Conservation (phyloP, 1,140 invertebrate genomes). For the Monochamus saltuarius region DNA sequence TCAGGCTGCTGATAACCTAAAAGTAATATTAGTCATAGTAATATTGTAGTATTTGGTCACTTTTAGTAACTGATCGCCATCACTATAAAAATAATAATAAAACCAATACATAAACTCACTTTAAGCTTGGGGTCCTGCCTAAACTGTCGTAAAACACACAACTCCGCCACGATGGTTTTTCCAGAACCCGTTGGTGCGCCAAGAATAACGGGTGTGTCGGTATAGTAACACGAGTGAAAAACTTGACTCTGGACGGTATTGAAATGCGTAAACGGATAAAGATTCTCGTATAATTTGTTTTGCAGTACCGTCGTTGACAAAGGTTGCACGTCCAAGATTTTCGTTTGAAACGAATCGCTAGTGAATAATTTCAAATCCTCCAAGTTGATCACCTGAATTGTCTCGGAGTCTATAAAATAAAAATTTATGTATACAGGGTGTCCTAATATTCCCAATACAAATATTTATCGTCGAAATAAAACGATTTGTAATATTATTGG, state of each 20-base stretch:
- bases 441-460: background rate
- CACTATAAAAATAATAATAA: too few relatives aligned
- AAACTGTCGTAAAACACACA: slow-evolving; percentile 95
- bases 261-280: slow-evolving; percentile 95
- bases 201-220: slow-evolving; percentile 90
- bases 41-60: too few relatives aligned
- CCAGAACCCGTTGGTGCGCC: slow-evolving; percentile 98
- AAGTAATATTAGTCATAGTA: too few relatives aligned
- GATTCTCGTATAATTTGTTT: slow-evolving; percentile 71
- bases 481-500: background rate
- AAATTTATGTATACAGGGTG: background rate
- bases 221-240: slow-evolving; percentile 95
- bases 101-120: too few relatives aligned
- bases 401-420: slow-evolving; percentile 41
- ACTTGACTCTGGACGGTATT: slow-evolving; percentile 99
- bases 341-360: slow-evolving; percentile 90
- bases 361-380: slow-evolving; percentile 90
- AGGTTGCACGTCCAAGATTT: slow-evolving; percentile 88
- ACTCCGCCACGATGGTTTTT: slow-evolving; percentile 97
- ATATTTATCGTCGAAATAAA: too few relatives aligned
- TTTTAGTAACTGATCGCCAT: too few relatives aligned
- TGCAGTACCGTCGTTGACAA: slow-evolving; percentile 78
- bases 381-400: slow-evolving; percentile 72
- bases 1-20: too few relatives aligned
- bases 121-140: slow-evolving; percentile 80